phyloP scores from a whole-genome alignment of 2,113 vertebrate species.

The Ochotona princeps region DNA sequence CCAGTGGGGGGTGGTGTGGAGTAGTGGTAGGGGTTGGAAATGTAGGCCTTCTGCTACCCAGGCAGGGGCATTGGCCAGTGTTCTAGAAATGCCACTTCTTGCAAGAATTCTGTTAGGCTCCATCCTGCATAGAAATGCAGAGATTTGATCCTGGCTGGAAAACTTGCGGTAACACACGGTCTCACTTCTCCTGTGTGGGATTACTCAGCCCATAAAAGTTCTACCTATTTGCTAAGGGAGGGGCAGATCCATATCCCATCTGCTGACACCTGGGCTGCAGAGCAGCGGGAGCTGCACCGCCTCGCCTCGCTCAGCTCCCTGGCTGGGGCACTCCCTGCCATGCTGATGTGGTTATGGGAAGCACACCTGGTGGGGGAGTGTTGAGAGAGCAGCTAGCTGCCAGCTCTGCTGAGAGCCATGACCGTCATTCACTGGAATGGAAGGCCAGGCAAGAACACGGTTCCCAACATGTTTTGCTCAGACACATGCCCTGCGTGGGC shows the following conservation, averaged over 20 bases:
- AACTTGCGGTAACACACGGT: not conserved
- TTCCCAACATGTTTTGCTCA: constrained; percentile 37
- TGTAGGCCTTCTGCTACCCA: not conserved
- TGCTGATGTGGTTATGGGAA: constrained; percentile 48
- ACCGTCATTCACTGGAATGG: constrained; percentile 16
- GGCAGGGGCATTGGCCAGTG: too few species aligned
- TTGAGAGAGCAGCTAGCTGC: constrained; percentile 50
- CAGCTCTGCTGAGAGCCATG: constrained; percentile 37
- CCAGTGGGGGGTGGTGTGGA: not conserved
- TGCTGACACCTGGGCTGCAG: constrained; percentile 69
- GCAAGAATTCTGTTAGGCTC: not conserved
- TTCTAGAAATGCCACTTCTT: not conserved
- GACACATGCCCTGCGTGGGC: not conserved
- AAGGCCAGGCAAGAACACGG: constrained; percentile 39
- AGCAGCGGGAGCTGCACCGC: constrained; percentile 21
- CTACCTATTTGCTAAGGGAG: constrained; percentile 71
- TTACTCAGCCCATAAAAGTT: constrained; percentile 73
- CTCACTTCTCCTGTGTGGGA: constrained; percentile 16
- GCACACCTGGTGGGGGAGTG: constrained; percentile 66
- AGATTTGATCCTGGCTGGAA: constrained; percentile 3
- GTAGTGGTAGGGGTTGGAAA: too few species aligned
- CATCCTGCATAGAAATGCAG: not conserved
- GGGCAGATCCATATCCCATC: constrained; percentile 65
- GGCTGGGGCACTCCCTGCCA: constrained; percentile 46
- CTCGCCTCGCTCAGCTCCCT: constrained; percentile 58